phyloP scores from a whole-genome alignment of 2,888 invertebrate genomes.

The Brachyptera putata region DNA sequence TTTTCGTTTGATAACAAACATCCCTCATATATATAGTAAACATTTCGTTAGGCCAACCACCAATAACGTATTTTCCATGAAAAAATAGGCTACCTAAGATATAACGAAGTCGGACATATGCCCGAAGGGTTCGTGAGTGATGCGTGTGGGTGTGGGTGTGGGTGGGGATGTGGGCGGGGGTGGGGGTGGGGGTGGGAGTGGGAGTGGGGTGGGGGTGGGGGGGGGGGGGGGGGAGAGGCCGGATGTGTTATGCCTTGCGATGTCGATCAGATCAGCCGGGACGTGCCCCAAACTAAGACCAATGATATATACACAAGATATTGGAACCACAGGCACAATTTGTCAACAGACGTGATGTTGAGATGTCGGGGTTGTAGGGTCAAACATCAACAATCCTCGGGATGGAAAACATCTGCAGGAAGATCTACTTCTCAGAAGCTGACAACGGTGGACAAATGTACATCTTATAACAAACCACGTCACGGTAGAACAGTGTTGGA shows the following conservation, averaged over 20 bases:
- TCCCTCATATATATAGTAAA: too few relatives aligned
- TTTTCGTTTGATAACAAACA: too few relatives aligned
- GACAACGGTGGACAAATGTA: neutral
- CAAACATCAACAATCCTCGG: neutral
- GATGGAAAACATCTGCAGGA: neutral
- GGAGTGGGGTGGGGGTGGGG: neutral
- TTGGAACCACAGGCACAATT: neutral
- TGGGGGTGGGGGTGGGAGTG: too few relatives aligned
- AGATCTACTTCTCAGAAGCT: neutral
- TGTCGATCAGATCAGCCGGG: too few relatives aligned
- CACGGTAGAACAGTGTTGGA: neutral
- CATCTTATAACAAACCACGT: neutral
- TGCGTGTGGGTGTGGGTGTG: neutral
- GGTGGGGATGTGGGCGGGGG: neutral
- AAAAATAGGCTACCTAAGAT: too few relatives aligned
- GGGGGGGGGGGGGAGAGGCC: neutral
- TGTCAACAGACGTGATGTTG: constrained; percentile 1
- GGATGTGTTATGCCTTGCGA: too few relatives aligned
- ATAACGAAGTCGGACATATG: too few relatives aligned
- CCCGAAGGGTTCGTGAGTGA: too few relatives aligned
- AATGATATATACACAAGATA: too few relatives aligned
- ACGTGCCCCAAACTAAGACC: too few relatives aligned
- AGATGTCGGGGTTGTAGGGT: neutral
- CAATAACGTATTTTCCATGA: too few relatives aligned
- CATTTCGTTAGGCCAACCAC: too few relatives aligned